Evolutionary conservation across 2,888 invertebrate species (phyloP).

Genomic region (Dastarcus helophoroides): DNA sequence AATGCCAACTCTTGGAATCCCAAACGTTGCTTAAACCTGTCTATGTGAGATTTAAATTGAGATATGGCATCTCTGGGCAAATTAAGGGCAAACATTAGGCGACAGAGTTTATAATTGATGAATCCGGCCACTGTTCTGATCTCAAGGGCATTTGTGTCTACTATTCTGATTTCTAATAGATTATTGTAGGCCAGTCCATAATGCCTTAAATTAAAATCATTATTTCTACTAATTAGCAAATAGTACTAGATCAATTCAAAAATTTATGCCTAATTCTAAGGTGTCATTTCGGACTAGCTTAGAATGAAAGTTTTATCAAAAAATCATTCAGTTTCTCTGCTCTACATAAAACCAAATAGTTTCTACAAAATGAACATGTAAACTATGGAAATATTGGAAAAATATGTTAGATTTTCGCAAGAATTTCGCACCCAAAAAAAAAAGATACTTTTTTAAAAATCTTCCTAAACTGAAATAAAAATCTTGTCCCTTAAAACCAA

Average conservation of each 20-base stretch:
- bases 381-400: too few relatives aligned
- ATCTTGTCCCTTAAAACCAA: too few relatives aligned
- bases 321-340: conserved; percentile 1
- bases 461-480: too few relatives aligned
- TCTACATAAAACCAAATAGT: too few relatives aligned
- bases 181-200: conserved; percentile 84
- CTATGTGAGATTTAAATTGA: conserved; percentile 86
- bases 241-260: too few relatives aligned
- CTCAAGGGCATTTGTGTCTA: conserved; percentile 86
- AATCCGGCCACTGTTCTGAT: conserved; percentile 91
- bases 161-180: conserved; percentile 75
- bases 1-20: conserved; percentile 80
- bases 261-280: too few relatives aligned
- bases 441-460: too few relatives aligned
- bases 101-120: conserved; percentile 91
- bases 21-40: conserved; percentile 69
- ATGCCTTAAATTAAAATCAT: conserved; percentile 53
- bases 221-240: too few relatives aligned
- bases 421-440: neutral
- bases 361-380: too few relatives aligned
- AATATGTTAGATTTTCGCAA: too few relatives aligned
- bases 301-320: too few relatives aligned
- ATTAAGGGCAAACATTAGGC: conserved; percentile 78
- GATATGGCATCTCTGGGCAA: conserved; percentile 89
- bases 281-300: too few relatives aligned